A percentile compares a stretch with the other conserved stretches of the same genome.
These are phyloP conservation scores for Exocentrus adspersus DNA, from an alignment of 2,888 invertebrate species.

Conservation along the genomic window DNA sequence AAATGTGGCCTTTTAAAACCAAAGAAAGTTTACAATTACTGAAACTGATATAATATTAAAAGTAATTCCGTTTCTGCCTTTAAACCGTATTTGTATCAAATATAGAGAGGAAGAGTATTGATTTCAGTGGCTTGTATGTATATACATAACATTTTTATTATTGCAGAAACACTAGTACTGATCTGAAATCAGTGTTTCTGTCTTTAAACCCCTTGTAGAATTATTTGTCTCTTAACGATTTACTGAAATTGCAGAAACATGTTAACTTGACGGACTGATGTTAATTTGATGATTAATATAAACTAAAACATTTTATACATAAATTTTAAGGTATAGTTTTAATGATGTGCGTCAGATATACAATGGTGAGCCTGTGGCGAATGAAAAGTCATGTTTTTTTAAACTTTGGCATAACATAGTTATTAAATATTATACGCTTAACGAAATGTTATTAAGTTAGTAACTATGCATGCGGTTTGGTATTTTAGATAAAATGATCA, in stretches of 20 bases:
- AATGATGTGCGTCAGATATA: background rate
- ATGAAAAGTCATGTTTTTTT: conserved; percentile 18
- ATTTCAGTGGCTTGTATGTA: no score
- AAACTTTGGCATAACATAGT: conserved; percentile 14
- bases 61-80: no score
- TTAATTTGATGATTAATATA: background rate
- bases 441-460: conserved; percentile 23
- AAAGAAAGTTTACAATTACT: background rate
- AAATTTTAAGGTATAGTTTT: background rate
- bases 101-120: no score
- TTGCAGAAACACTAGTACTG: no score
- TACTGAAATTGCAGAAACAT: no score
- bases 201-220: no score
- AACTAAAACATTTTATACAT: background rate
- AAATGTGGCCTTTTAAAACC: conserved; percentile 23
- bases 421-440: conserved; percentile 33
- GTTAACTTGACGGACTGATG: no score
- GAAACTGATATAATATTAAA: no score
- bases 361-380: background rate
- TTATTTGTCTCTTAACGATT: no score
- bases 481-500: conserved; percentile 35
- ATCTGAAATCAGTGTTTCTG: no score
- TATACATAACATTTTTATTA: no score
- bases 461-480: conserved; percentile 43
- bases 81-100: no score